phyloP scores from a whole-genome alignment of 2,113 vertebrate species.

The Philantomba maxwellii region DNA sequence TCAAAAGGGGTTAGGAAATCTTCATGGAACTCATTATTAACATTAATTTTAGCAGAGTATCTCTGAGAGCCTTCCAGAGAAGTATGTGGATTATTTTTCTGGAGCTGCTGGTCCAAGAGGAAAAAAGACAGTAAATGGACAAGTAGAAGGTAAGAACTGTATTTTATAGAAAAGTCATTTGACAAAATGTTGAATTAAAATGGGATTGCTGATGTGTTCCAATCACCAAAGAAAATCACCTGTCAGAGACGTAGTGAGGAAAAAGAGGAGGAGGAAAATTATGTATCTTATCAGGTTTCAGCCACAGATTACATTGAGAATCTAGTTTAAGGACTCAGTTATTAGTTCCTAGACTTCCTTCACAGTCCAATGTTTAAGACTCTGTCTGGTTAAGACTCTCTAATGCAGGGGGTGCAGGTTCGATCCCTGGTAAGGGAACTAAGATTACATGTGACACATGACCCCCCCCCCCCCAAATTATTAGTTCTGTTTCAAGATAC shows the following conservation, averaged over 20 bases:
- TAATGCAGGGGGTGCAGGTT: background rate
- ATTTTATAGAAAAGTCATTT: background rate
- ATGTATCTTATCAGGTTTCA: background rate
- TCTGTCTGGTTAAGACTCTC: background rate
- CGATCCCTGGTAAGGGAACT: background rate
- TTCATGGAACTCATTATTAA: background rate
- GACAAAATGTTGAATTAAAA: background rate
- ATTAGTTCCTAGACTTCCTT: background rate
- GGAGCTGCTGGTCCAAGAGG: slow-evolving; percentile 34
- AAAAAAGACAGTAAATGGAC: background rate
- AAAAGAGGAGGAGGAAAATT: background rate
- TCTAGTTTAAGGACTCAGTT: background rate
- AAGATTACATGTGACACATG: background rate
- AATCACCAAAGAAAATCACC: background rate
- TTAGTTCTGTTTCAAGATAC: background rate
- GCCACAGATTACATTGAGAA: background rate
- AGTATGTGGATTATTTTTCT: background rate
- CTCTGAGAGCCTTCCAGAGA: slow-evolving; percentile 69
- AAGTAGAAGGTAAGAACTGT: background rate
- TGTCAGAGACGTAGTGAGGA: background rate
- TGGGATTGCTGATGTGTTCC: background rate
- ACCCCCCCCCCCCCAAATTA: background rate
- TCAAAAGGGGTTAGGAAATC: background rate
- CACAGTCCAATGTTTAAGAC: background rate
- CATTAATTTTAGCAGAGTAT: background rate